phyloP scores from a whole-genome alignment of 1,140 invertebrate species.

The Orchestia grillus region DNA sequence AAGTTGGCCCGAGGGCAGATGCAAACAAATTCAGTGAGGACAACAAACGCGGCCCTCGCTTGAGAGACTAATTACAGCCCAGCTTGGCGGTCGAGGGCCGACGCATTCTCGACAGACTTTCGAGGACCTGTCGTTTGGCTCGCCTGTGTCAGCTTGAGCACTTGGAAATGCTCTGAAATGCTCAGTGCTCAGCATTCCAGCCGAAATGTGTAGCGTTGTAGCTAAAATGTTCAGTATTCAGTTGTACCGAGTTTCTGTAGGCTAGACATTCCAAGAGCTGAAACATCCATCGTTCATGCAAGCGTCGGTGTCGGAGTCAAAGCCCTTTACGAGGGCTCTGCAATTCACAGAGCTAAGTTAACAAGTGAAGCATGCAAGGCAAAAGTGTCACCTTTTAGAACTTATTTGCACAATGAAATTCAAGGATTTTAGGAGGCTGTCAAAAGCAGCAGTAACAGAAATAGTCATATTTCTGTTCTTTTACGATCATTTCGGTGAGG shows the following conservation, averaged over 20 bases:
- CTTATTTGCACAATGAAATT: background rate
- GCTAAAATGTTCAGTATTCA: background rate
- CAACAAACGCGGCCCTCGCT: slow-evolving; percentile 35
- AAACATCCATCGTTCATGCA: background rate
- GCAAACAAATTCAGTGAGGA: slow-evolving; percentile 50
- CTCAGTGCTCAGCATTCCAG: background rate
- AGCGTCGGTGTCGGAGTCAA: background rate
- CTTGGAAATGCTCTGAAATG: background rate
- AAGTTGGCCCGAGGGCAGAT: slow-evolving; percentile 39
- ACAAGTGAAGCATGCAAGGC: background rate
- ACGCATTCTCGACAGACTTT: slow-evolving; percentile 10
- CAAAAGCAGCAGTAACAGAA: background rate
- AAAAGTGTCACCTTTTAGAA: background rate
- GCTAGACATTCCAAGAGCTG: background rate
- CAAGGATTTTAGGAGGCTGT: background rate
- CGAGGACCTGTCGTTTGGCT: slow-evolving; percentile 3
- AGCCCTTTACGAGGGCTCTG: background rate
- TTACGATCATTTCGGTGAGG: background rate
- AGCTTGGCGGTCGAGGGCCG: slow-evolving; percentile 8
- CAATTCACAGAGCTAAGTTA: background rate
- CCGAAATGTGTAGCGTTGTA: background rate
- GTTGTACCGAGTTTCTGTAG: background rate
- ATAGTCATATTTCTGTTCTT: background rate
- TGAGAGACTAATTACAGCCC: slow-evolving; percentile 44
- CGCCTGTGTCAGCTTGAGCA: background rate